A percentile compares a stretch with the other conserved stretches of the same genome.
Evolutionary conservation across 2,113 vertebrate species (phyloP).

Genomic region (Periophthalmodon schlosseri): DNA sequence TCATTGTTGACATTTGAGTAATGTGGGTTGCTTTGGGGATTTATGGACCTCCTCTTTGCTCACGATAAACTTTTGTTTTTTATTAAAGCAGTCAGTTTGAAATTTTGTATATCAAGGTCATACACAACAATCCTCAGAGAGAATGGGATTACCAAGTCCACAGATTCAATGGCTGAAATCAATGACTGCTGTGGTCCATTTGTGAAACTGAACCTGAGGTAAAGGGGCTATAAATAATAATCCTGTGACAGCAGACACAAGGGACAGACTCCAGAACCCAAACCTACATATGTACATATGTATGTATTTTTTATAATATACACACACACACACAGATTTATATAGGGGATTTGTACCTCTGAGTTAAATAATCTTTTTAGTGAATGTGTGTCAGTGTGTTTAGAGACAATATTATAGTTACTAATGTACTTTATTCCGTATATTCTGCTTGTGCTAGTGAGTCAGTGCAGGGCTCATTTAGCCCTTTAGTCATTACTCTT

Average conservation of each 20-base stretch:
- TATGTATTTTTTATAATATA: too few species aligned
- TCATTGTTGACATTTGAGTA: neutral
- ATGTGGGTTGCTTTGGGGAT: neutral
- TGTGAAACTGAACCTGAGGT: conserved; percentile 49
- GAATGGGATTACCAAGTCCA: conserved; percentile 15
- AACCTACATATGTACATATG: too few species aligned
- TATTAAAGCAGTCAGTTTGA: neutral
- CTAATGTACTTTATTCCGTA: too few species aligned
- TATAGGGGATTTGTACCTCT: too few species aligned
- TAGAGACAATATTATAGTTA: too few species aligned
- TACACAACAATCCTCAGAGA: neutral
- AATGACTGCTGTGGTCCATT: conserved; percentile 41
- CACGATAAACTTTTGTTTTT: neutral
- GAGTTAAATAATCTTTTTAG: too few species aligned
- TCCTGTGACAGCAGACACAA: neutral
- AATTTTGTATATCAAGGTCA: conserved; percentile 38
- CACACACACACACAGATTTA: too few species aligned
- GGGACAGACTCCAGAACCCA: neutral
- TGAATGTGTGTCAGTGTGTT: too few species aligned
- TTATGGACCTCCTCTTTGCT: neutral
- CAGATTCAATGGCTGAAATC: conserved; percentile 49
- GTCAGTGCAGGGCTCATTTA: neutral
- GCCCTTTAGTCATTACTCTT: neutral
- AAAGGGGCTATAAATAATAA: conserved; percentile 57
- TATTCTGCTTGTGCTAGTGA: neutral